Conservation (phyloP, 2,113 vertebrate species). For the Syngnathus scovelli region DNA sequence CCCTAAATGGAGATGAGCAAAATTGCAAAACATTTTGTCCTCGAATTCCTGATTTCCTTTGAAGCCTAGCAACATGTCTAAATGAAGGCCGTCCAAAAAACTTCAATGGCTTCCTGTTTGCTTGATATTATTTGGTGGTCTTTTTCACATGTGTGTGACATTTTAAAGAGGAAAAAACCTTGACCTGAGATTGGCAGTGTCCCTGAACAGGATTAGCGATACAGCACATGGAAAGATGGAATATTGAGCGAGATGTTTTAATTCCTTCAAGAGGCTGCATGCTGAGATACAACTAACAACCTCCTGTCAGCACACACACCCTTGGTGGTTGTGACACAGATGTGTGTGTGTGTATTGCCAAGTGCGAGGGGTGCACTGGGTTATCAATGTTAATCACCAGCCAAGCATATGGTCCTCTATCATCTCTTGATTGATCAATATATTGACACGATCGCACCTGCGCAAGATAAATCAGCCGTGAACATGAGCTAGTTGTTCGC, state of each 20-base stretch:
- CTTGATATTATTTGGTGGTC: not conserved
- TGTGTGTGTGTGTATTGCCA: constrained; percentile 48
- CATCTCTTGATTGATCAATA: constrained; percentile 56
- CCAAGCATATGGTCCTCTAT: constrained; percentile 47
- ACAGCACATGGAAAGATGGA: constrained; percentile 18
- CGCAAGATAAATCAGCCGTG: constrained; percentile 56
- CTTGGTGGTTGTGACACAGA: constrained; percentile 16
- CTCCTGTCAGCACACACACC: constrained; percentile 22
- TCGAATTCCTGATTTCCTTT: no score
- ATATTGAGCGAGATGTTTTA: constrained; percentile 49
- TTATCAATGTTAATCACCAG: constrained; percentile 64
- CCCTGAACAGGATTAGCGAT: constrained; percentile 58
- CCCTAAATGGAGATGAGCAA: no score
- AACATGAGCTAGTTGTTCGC: constrained; percentile 54
- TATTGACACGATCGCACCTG: constrained; percentile 59
- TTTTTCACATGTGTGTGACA: not conserved
- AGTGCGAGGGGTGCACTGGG: constrained; percentile 23
- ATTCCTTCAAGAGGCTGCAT: constrained; percentile 49
- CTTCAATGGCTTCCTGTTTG: not conserved
- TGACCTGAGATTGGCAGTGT: no score
- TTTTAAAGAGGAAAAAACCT: not conserved
- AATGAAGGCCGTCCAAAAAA: not conserved
- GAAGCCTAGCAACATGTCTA: no score
- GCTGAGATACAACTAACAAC: constrained; percentile 41
- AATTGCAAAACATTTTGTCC: no score